Conservation (phyloP, 1,140 invertebrate genomes). For the Stenopsyche tienmushanensis region DNA sequence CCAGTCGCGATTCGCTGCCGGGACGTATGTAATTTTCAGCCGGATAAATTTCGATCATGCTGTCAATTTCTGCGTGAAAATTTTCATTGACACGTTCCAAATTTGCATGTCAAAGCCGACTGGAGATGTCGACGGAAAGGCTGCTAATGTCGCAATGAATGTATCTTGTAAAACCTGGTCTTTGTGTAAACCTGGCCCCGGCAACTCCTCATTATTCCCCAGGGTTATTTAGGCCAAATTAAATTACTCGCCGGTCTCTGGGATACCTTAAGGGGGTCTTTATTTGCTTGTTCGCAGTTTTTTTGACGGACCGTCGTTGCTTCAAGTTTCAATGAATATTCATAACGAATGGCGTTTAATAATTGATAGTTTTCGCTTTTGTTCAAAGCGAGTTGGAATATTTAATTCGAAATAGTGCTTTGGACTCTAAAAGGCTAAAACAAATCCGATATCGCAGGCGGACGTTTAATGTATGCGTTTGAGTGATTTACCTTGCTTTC, state of each 20-base stretch:
- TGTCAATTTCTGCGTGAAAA: not conserved
- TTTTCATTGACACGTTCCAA: not conserved
- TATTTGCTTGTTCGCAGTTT: too few species aligned
- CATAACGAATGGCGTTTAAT: too few species aligned
- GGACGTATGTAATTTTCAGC: not conserved
- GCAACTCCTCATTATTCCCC: constrained; percentile 11
- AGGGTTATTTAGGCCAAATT: constrained; percentile 19
- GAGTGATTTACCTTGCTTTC: not conserved
- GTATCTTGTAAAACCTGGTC: not conserved
- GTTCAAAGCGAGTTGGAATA: not conserved
- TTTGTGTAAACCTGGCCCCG: constrained; percentile 2
- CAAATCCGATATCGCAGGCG: not conserved
- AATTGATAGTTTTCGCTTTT: not conserved
- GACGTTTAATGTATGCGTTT: not conserved
- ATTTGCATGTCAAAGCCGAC: constrained; percentile 24
- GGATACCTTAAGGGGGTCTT: not conserved
- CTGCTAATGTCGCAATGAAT: not conserved
- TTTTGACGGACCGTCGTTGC: too few species aligned
- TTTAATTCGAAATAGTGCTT: not conserved
- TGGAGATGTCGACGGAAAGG: not conserved
- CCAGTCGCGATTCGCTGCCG: not conserved
- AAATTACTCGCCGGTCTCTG: constrained; percentile 5
- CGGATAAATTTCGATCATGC: not conserved
- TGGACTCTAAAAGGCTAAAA: not conserved
- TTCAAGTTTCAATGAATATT: too few species aligned